Evolutionary conservation across 1,140 invertebrate genomes (phyloP), one percentile per base, ranked within the genome.

Genomic region (Meteorus sp.): DNA sequence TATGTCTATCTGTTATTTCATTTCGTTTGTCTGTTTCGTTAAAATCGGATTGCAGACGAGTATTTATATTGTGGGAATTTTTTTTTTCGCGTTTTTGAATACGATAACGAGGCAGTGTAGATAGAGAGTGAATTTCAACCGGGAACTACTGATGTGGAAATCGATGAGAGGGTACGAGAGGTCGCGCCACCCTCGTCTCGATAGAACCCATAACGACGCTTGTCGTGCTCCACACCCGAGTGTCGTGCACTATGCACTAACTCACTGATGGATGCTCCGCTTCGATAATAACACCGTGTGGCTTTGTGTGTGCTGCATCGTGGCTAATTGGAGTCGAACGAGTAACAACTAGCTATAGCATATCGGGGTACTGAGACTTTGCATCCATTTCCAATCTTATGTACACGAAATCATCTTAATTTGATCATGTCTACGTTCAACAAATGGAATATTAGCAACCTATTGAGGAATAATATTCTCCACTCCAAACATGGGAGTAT

Each of bases 171-270:
- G 35, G 35, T 39, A n/a, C 3, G 8, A 11, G 20, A 17, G 15
- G 15, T 17, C 15, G 41, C 25, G 22, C 13, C 22, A 27, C 44
- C 44, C n/a, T n/a, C n/a, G 2, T 47, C 20, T 3, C 15, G 25
- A 22, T 9, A 23, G 19, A 22, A 47, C 44, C 44, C 3, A 47
- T 47, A 47, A 47, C 23, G 44, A 47, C 44, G 44, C 25, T 47
- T 47, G 44, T 27, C 19, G n/a, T n/a, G n/a, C n/a, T 9, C 22
- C 19, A n/a, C 15, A 47, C 35, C 8, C 7, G 44, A 47, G 19
- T 47, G 19, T 25, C 7, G 44, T 22, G 22, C 44, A 27, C 44
- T 47, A 47, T 27, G 19, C n/a, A n/a, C 39, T 43, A 11, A 9
- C 44, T 47, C 5, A 11, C 44, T 47, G 11, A 4, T n/a, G 5